phyloP scores from a whole-genome alignment of 2,797 vertebrate genomes.

The Dromococcyx pavoninus region DNA sequence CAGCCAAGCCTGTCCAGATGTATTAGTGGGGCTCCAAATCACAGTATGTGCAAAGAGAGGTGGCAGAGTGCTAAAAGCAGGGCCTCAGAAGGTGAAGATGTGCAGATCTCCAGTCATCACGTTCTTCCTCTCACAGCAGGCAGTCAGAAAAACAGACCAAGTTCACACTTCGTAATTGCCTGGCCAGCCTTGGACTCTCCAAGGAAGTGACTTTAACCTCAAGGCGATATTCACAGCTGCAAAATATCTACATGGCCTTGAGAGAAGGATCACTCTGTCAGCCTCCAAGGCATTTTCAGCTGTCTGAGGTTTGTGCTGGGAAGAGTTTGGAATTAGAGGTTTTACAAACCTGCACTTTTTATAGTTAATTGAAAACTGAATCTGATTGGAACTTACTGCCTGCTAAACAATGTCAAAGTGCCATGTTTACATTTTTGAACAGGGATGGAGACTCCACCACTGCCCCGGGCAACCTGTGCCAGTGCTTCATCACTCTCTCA shows the following conservation, averaged over 20 bases:
- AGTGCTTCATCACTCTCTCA: too few relatives aligned
- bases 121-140: background rate
- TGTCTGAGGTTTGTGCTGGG: background rate
- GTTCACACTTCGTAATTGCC: background rate
- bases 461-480: too few relatives aligned
- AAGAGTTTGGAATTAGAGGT: background rate
- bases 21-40: background rate
- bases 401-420: too few relatives aligned
- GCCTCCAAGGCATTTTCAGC: constrained; percentile 25
- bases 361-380: constrained; percentile 23
- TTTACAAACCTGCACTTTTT: constrained; percentile 9
- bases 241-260: background rate
- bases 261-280: background rate
- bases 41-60: background rate
- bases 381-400: background rate
- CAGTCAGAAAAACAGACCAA: background rate
- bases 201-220: background rate
- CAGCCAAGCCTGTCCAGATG: fast-evolving
- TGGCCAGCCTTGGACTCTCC: background rate
- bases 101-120: background rate
- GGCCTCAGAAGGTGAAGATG: background rate
- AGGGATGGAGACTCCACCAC: too few relatives aligned
- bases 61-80: background rate
- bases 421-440: too few relatives aligned
- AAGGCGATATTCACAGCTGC: background rate